These are phyloP conservation scores for Pachyuromys duprasi DNA, from an alignment of 2,797 vertebrate genomes.

Conservation along the genomic window DNA sequence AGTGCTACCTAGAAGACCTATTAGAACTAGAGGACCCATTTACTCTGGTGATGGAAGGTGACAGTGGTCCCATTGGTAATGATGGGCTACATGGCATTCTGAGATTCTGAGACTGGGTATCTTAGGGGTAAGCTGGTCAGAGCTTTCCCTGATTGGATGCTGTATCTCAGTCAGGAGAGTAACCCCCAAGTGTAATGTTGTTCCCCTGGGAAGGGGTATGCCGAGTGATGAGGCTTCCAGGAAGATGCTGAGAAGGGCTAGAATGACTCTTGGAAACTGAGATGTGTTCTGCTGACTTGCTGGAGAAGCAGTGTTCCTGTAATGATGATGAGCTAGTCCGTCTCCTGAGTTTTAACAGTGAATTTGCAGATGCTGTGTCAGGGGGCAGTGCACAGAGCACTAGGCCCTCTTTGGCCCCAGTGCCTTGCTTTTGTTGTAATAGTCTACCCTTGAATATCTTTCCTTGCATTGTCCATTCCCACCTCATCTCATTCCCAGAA, in stretches of 20 bases:
- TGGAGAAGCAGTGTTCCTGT: constrained; percentile 31
- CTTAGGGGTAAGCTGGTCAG: background rate
- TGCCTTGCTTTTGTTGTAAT: background rate
- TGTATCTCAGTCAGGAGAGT: background rate
- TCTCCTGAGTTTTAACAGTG: background rate
- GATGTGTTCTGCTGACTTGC: constrained; percentile 52
- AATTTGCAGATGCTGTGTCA: background rate
- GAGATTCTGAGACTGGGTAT: background rate
- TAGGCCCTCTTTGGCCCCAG: background rate
- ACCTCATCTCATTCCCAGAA: background rate
- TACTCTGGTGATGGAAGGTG: background rate
- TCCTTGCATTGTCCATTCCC: background rate
- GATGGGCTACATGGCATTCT: background rate
- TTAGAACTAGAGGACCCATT: background rate
- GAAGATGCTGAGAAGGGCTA: constrained; percentile 64
- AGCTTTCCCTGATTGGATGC: constrained; percentile 32
- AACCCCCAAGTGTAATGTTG: background rate
- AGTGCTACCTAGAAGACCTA: background rate
- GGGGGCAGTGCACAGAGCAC: background rate
- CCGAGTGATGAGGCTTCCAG: constrained; percentile 56
- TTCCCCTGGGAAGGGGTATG: constrained; percentile 31
- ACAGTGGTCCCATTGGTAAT: background rate
- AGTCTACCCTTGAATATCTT: background rate
- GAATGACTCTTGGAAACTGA: background rate
- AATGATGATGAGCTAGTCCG: constrained; percentile 13